A percentile compares a stretch with the other conserved stretches of the same genome.
These are phyloP conservation scores for Electrona antarctica DNA, from an alignment of 2,113 vertebrate genomes.

Conservation along the genomic window DNA sequence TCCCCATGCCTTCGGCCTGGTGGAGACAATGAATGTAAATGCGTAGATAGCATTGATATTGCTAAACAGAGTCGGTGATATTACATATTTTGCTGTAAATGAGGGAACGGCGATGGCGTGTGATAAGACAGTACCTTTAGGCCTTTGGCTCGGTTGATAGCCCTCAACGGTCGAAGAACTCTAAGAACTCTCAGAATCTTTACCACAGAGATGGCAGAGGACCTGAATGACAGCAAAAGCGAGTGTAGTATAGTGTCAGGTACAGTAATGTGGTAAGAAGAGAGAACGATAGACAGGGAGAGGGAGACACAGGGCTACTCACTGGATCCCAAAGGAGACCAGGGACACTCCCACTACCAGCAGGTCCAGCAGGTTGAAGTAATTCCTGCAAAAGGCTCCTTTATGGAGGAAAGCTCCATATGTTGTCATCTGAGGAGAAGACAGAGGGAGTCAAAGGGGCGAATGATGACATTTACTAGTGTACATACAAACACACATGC, in stretches of 20 bases:
- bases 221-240: slow-evolving; percentile 74
- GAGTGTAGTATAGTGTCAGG: neutral
- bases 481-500: slow-evolving; percentile 7
- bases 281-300: neutral
- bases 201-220: slow-evolving; percentile 98
- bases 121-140: slow-evolving; percentile 84
- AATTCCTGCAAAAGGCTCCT: slow-evolving; percentile 98
- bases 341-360: slow-evolving; percentile 98
- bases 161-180: slow-evolving; percentile 93
- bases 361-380: slow-evolving; percentile 97
- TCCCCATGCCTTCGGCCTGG: too few relatives aligned
- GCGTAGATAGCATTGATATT: neutral
- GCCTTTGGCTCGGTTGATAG: slow-evolving; percentile 98
- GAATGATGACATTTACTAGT: slow-evolving; percentile 5
- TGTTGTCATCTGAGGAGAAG: slow-evolving; percentile 88
- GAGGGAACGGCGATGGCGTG: neutral
- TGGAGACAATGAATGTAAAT: too few relatives aligned
- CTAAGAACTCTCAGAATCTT: slow-evolving; percentile 97
- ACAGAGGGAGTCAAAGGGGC: slow-evolving; percentile 34
- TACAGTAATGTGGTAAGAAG: neutral
- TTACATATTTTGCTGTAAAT: neutral
- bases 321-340: slow-evolving; percentile 98
- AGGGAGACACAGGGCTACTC: slow-evolving; percentile 73
- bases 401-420: slow-evolving; percentile 98
- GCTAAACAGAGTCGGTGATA: neutral